Base-by-base conservation (phyloP, 2,888 invertebrate species). In the Spicauda simplicius region DNA sequence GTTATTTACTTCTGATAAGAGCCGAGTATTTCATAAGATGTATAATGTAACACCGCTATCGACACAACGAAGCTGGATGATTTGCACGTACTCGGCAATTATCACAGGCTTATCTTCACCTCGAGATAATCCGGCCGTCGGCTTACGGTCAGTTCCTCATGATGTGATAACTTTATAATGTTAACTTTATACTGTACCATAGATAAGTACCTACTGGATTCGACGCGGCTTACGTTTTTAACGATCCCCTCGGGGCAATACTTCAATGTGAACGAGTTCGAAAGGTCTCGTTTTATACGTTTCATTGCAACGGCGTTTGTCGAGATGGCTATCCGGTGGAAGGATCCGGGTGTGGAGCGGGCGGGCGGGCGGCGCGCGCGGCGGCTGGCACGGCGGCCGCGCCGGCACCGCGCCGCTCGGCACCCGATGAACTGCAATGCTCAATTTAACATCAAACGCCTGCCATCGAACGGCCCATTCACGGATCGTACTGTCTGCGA, bases 1-100 rank as follows among this genome's bases (percentile, higher is more conserved):
- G n/a, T 53, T 60, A 63, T 61, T 59, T 64, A 64, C 50, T 45
- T 18, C 20, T 45, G 62, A 64, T 64, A 63, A 62, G 52, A 68
- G 45, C 8, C 18, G 30, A 58, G 19, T 68, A 19, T 62, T 57
- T 68, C 57, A 20, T 58, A 63, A 62, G 57, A 58, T 57, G 56
- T 57, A 14, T 20, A 57, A 52, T 37, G 37, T 52, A 57, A 57
- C 54, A 45, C 16, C 45, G 41, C 58, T 70, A 62, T 66, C 69
- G 56, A 52, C 57, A 25, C 52, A 45, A n/a, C 33, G 56, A 65
- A 30, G 52, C 68, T 52, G 60, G 59, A 58, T 70, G 58, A 70
- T 69, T 69, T 65, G 63, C 65, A 66, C 50, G 52, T 54, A 12
- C 33, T 30, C 55, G 60, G 62, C 55, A 65, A 68, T 62, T 64